These are phyloP conservation scores for Myodes glareolus DNA, from an alignment of 2,113 vertebrate genomes.

Conservation along the genomic window DNA sequence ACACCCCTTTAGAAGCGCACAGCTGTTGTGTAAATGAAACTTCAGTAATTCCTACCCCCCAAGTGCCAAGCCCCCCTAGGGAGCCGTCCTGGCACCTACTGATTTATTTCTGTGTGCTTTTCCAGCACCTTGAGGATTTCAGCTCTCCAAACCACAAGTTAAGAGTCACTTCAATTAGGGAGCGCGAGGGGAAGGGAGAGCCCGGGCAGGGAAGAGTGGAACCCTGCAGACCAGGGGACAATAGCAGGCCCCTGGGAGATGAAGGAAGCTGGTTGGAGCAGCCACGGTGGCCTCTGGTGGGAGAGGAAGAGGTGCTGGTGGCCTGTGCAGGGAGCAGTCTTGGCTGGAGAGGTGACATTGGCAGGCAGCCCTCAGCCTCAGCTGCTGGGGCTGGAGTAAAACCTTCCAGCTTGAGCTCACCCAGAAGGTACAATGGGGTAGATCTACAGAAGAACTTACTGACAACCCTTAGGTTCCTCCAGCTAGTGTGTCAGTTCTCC, in stretches of 20 bases:
- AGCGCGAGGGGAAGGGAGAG: neutral
- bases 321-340: neutral
- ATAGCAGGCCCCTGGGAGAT: neutral
- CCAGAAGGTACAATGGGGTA: neutral
- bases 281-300: neutral
- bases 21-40: conserved; percentile 75
- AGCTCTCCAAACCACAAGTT: neutral
- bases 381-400: neutral
- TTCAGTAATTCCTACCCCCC: conserved; percentile 60
- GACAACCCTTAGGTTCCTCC: neutral
- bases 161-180: neutral
- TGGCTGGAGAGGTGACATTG: neutral
- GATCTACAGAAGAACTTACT: neutral
- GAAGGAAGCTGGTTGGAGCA: neutral
- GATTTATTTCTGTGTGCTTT: conserved; percentile 72
- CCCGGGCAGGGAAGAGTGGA: neutral
- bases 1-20: conserved; percentile 64
- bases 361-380: neutral
- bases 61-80: conserved; percentile 30
- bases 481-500: neutral
- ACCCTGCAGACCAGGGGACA: neutral
- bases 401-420: neutral
- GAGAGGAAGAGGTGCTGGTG: neutral
- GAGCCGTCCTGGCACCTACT: conserved; percentile 71
- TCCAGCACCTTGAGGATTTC: conserved; percentile 70